Base-by-base conservation (phyloP, 2,113 vertebrate species). In the Chionodraco myersi region DNA sequence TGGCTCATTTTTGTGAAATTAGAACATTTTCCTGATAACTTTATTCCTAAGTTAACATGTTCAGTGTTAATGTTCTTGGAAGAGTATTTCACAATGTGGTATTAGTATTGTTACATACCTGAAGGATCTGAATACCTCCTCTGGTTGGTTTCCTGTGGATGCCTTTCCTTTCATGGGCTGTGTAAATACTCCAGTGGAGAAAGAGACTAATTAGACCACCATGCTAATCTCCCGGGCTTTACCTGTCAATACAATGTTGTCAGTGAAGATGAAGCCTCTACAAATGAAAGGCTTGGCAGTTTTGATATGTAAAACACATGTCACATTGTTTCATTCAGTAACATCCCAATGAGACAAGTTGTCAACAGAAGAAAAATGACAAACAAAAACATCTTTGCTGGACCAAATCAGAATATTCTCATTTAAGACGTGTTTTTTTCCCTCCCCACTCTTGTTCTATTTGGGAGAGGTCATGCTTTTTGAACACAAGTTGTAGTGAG, bases 171-270 rank as follows among this genome's bases (percentile, higher is more conserved):
- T 86, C 68, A 65, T 41, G 36, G 44, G n/a, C 30, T 86, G 82
- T 77, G 79, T 70, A 81, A 89, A 89, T 72, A 84, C 56, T 10
- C 48, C 70, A 34, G 69, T 12, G 64, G 65, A 80, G 71, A 69
- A 73, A 82, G 80, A 77, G 74, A 83, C 90, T 93, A 93, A 93
- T 94, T 93, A 93, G 89, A 91, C 58, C 59, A 18, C 56, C 51
- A 16, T 54, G 86, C 86, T 87, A 89, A 90, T 89, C 90, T 92
- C 86, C 4, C 10, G 74, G 79, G 83, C 64, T 90, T 87, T 91
- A 88, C 86, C 88, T 92, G 91, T 91, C 92, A 91, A 93, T 92
- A 91, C 80, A 69, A 89, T 88, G 86, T 86, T 87, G 87, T 92
- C 85, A 83, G 72, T 34, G 74, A 71, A 62, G 86, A 86, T 77